Evolutionary conservation across 2,888 invertebrate genomes (phyloP), one percentile per base, ranked within the genome.

Genomic region (Ischnus inquisitorius): DNA sequence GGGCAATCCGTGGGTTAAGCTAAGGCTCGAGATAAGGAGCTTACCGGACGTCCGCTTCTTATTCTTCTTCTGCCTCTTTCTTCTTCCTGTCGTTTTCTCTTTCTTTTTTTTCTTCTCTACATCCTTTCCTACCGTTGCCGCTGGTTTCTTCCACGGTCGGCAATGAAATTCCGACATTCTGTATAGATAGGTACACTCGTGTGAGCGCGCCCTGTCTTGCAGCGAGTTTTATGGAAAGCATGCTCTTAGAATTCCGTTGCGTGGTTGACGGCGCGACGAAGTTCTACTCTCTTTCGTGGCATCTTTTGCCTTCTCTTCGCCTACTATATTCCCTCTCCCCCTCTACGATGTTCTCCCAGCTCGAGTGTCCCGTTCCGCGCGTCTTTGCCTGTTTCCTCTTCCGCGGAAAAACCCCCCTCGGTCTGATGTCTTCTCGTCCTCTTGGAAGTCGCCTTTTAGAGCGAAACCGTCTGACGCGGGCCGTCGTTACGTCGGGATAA

Each of bases 401-500:
- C 48, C 65, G 14, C 46, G 46, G 14, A 12, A 46, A n/a, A 46
- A 19, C 41, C 65, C 46, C 79, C 19, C 68, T 8, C 22, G n/a
- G 68, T 19, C 51, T 28, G 46, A 43, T 51, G 51, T 71, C 41
- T 69, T 39, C 64, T 78, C 68, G 60, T 71, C 67, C 75, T 79
- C 69, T 79, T 79, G 60, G 77, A 84, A 86, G 79, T 84, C 83
- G 87, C 87, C 85, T 87, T 88, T 87, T 87, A 85, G 84, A 82
- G 69, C 86, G 82, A 46, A 72, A 88, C 85, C 87, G 85, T 87
- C 84, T 87, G 87, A 87, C 79, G 83, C 80, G 87, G 84, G 78
- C 72, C 86, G 83, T 85, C 85, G 83, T 89, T 90, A 86, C 87
- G 86, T 83, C 78, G 76, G 79, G 86, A 84, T 86, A 90, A 89